phyloP scores from a whole-genome alignment of 2,888 invertebrate species.

The Scelioninae gen. 1 region DNA sequence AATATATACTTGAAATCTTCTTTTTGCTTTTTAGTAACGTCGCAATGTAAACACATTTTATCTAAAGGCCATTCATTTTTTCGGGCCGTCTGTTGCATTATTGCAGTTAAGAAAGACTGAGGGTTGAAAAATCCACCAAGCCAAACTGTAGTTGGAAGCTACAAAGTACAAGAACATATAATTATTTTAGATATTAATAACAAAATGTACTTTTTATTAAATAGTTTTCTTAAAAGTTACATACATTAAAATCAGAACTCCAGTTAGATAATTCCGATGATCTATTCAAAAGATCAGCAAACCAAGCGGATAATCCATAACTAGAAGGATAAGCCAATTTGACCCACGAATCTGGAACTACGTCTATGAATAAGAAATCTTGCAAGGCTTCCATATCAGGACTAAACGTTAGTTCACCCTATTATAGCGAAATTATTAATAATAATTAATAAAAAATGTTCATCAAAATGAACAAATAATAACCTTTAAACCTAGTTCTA shows the following conservation, averaged over 20 bases:
- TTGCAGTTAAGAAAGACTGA: constrained; percentile 97
- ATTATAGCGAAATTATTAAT: constrained; percentile 42
- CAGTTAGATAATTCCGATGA: constrained; percentile 93
- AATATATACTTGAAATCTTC: constrained; percentile 91
- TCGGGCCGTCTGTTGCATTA: constrained; percentile 98
- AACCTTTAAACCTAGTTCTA: constrained; percentile 95
- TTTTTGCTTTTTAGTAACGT: constrained; percentile 94
- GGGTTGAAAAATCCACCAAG: constrained; percentile 98
- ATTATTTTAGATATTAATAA: no score
- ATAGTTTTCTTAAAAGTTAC: no score
- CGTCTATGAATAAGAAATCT: constrained; percentile 94
- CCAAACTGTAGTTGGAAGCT: constrained; percentile 95
- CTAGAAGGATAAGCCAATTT: constrained; percentile 95
- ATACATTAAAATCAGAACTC: constrained; percentile 92
- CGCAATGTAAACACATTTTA: constrained; percentile 97
- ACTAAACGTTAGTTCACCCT: constrained; percentile 97
- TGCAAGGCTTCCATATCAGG: constrained; percentile 95
- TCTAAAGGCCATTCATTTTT: constrained; percentile 98
- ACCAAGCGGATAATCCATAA: constrained; percentile 93
- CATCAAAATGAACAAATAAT: neutral
- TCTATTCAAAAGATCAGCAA: constrained; percentile 92
- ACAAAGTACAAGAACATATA: neutral
- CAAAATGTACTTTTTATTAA: no score
- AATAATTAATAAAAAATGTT: no score
- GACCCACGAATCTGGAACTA: constrained; percentile 94